phyloP scores from a whole-genome alignment of 2,888 invertebrate species.

The Stictocephala bisonia region DNA sequence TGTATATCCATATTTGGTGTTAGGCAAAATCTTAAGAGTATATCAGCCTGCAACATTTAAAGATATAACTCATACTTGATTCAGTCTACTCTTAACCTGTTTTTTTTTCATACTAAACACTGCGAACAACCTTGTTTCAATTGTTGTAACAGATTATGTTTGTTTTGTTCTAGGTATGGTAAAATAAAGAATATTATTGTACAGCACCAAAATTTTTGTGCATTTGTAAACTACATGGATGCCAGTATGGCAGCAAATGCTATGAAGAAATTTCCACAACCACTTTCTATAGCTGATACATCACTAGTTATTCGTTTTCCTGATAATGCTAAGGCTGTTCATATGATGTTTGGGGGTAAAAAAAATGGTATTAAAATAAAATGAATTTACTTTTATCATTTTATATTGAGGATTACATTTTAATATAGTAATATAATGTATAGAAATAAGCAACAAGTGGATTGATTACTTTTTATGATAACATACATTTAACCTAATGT shows the following conservation, averaged over 20 bases:
- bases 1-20: no score
- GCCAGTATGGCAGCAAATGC: slow-evolving; percentile 33
- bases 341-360: slow-evolving; percentile 20
- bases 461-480: no score
- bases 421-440: no score
- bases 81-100: no score
- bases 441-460: no score
- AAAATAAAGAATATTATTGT: slow-evolving; percentile 46
- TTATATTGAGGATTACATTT: no score
- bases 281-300: slow-evolving; percentile 11
- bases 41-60: no score
- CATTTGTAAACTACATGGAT: slow-evolving; percentile 42
- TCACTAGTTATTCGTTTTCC: slow-evolving; percentile 39
- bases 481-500: no score
- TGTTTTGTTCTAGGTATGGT: slow-evolving; percentile 42
- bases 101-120: no score
- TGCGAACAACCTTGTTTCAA: no score
- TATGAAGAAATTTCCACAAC: slow-evolving; percentile 33
- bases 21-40: no score
- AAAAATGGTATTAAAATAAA: slow-evolving; percentile 30
- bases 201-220: slow-evolving; percentile 43
- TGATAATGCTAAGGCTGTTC: slow-evolving; percentile 14
- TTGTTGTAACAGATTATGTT: not conserved
- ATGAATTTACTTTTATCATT: not conserved
- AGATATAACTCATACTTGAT: no score